These are phyloP conservation scores for Drosophila acutilabella DNA, from an alignment of 2,888 invertebrate genomes.

Conservation along the genomic window DNA sequence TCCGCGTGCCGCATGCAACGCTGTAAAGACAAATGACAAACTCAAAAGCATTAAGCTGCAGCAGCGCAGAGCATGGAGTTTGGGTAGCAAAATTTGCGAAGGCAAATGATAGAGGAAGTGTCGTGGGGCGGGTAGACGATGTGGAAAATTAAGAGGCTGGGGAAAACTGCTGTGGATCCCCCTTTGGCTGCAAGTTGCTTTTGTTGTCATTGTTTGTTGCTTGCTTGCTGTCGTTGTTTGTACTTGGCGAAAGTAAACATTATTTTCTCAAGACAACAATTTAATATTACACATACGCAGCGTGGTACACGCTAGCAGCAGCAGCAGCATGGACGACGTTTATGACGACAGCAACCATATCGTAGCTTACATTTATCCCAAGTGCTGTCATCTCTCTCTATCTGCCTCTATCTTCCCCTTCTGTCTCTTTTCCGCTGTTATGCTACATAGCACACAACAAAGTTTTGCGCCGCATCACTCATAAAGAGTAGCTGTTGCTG, in stretches of 20 bases:
- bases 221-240: constrained; percentile 49
- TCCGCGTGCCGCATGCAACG: constrained; percentile 69
- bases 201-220: constrained; percentile 44
- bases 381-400: constrained; percentile 4
- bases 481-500: constrained; percentile 53
- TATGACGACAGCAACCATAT: constrained; percentile 57
- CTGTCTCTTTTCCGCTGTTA: constrained; percentile 2
- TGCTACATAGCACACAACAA: constrained; percentile 46
- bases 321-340: constrained; percentile 36
- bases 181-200: constrained; percentile 35
- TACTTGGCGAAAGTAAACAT: constrained; percentile 68
- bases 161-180: constrained; percentile 8
- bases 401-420: neutral
- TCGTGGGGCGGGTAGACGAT: neutral
- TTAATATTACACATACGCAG: constrained; percentile 77
- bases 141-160: neutral
- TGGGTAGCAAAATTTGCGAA: neutral
- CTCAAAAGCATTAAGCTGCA: constrained; percentile 76
- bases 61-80: constrained; percentile 3
- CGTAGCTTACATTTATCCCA: constrained; percentile 50
- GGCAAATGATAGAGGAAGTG: neutral
- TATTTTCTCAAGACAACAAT: constrained; percentile 77
- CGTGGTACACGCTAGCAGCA: constrained; percentile 46
- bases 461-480: constrained; percentile 63
- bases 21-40: constrained; percentile 75